phyloP scores from a whole-genome alignment of 2,888 invertebrate species.

The Lasioglossum pauxillum region DNA sequence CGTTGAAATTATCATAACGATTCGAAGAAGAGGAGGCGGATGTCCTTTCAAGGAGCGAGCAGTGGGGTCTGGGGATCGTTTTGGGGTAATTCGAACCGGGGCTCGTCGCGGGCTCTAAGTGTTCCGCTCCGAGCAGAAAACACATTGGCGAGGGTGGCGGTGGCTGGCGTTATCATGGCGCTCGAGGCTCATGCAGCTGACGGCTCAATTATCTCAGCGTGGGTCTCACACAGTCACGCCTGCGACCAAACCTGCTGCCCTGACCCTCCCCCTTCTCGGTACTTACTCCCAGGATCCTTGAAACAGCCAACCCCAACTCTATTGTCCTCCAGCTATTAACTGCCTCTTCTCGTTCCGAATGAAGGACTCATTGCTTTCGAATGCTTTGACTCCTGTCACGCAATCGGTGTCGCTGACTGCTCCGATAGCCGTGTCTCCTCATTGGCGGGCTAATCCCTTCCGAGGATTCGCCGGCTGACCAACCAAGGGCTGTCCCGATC shows the following conservation, averaged over 20 bases:
- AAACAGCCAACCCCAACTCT: conserved; percentile 77
- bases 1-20: conserved; percentile 47
- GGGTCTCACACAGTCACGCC: conserved; percentile 80
- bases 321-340: conserved; percentile 81
- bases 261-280: conserved; percentile 37
- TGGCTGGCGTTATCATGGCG: conserved; percentile 76
- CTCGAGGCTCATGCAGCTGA: conserved; percentile 82
- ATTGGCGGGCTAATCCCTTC: conserved; percentile 66
- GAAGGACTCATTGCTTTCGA: conserved; percentile 76
- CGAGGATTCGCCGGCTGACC: conserved; percentile 36
- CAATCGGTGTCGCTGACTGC: conserved; percentile 64
- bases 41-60: conserved; percentile 2
- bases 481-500: conserved; percentile 4
- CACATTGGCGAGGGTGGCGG: conserved; percentile 65
- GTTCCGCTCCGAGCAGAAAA: conserved; percentile 68
- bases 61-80: conserved; percentile 34
- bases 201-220: conserved; percentile 83
- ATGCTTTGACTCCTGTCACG: conserved; percentile 79
- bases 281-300: conserved; percentile 73
- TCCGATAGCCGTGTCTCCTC: conserved; percentile 50
- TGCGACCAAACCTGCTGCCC: conserved; percentile 69
- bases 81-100: conserved; percentile 69
- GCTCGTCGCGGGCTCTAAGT: conserved; percentile 69
- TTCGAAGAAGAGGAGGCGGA: background rate
- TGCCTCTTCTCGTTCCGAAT: conserved; percentile 73